Conservation (phyloP, 92 coral and sea anemone species). For the Actinernus sp. region DNA sequence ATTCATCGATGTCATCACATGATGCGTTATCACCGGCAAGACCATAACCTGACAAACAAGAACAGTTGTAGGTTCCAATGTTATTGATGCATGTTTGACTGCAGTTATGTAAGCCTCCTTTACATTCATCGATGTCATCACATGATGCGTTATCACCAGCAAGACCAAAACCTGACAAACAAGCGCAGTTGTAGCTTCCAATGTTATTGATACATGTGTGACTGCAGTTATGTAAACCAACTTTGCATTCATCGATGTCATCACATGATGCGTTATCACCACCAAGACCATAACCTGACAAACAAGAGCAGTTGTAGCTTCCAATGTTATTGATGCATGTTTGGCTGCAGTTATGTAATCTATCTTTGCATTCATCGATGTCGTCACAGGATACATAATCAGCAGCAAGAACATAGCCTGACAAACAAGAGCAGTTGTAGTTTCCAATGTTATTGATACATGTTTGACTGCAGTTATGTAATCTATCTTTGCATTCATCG, state of each 20-base stretch:
- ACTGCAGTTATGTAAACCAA: neutral
- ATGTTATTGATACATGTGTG: neutral
- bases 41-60: neutral
- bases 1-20: neutral
- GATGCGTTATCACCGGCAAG: neutral
- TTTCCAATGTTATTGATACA: neutral
- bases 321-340: neutral
- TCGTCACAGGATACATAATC: neutral
- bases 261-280: neutral
- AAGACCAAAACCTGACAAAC: neutral
- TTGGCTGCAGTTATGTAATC: neutral
- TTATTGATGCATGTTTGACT: neutral
- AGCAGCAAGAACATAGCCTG: neutral
- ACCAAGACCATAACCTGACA: neutral
- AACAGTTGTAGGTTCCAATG: neutral
- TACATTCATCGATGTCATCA: neutral
- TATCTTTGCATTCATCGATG: neutral
- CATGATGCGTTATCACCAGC: neutral
- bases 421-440: neutral
- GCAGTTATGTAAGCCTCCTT: neutral
- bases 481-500: neutral
- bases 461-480: neutral
- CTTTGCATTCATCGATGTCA: neutral
- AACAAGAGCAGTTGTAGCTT: neutral
- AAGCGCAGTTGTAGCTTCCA: neutral